phyloP scores from a whole-genome alignment of 2,113 vertebrate species.

The Larimichthys crocea region DNA sequence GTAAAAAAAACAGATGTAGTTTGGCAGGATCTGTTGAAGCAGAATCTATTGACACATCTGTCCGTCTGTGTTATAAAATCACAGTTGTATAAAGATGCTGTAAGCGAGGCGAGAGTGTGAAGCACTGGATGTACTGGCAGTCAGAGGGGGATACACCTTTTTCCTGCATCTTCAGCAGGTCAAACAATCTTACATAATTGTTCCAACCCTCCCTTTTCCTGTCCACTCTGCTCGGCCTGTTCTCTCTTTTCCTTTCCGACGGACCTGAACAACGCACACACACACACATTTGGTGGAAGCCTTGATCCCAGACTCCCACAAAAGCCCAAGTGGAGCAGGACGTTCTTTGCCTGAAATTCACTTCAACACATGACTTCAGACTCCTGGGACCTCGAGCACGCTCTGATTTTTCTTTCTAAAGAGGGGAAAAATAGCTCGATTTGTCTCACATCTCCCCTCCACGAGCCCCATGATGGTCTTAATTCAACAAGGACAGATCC shows the following conservation, averaged over 20 bases:
- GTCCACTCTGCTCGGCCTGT: constrained; percentile 45
- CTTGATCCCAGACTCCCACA: constrained; percentile 50
- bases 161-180: constrained; percentile 80
- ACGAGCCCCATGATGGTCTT: constrained; percentile 49
- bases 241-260: constrained; percentile 69
- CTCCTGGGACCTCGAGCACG: constrained; percentile 56
- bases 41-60: background rate
- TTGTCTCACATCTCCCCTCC: constrained; percentile 37
- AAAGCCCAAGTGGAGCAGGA: constrained; percentile 59
- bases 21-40: background rate
- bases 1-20: background rate
- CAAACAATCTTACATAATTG: constrained; percentile 80
- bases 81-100: background rate
- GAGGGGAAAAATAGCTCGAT: constrained; percentile 45
- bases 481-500: constrained; percentile 49
- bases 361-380: constrained; percentile 63
- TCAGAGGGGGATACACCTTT: constrained; percentile 72
- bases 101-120: background rate
- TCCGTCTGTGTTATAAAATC: background rate
- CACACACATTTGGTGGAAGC: constrained; percentile 33
- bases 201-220: constrained; percentile 77
- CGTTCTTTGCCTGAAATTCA: constrained; percentile 63
- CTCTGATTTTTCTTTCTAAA: constrained; percentile 59
- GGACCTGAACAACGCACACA: constrained; percentile 36
- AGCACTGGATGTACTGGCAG: constrained; percentile 40